Evolutionary conservation across 2,797 vertebrate species (phyloP).

Genomic region (Amphiprion clarkii): DNA sequence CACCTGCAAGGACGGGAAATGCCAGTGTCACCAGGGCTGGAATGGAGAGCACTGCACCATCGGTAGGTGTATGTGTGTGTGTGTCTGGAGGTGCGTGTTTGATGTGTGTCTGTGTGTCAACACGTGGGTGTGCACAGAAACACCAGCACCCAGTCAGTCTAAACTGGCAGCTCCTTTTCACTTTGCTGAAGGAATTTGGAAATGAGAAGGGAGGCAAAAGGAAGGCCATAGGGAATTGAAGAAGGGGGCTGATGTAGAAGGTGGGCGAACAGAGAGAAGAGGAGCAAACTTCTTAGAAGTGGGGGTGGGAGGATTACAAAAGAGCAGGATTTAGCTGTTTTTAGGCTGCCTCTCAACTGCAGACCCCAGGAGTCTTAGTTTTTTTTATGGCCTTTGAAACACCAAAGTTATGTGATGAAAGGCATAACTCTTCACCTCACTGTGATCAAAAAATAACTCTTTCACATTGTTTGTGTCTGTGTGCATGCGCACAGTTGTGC

Average conservation of each 20-base stretch:
- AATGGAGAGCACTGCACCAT: slow-evolving; percentile 99
- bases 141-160: slow-evolving; percentile 63
- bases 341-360: slow-evolving; percentile 71
- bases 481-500: slow-evolving; percentile 35
- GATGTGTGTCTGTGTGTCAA: slow-evolving; percentile 44
- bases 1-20: slow-evolving; percentile 99
- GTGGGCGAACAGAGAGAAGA: slow-evolving; percentile 58
- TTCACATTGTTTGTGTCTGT: slow-evolving; percentile 42
- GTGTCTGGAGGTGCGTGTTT: slow-evolving; percentile 22
- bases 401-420: slow-evolving; percentile 73
- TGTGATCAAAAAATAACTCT: slow-evolving; percentile 65
- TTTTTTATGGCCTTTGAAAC: slow-evolving; percentile 71
- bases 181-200: slow-evolving; percentile 68
- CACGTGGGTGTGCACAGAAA: slow-evolving; percentile 60
- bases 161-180: slow-evolving; percentile 66
- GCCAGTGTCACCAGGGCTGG: slow-evolving; percentile 99
- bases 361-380: slow-evolving; percentile 66
- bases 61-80: slow-evolving; percentile 84
- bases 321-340: slow-evolving; percentile 70
- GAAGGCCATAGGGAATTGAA: slow-evolving; percentile 54
- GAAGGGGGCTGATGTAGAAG: slow-evolving; percentile 52
- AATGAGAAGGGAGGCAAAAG: slow-evolving; percentile 62
- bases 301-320: slow-evolving; percentile 69
- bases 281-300: slow-evolving; percentile 56
- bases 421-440: slow-evolving; percentile 70